Base-by-base conservation (phyloP, 2,888 invertebrate genomes). In the Aleiodes leptofemur region DNA sequence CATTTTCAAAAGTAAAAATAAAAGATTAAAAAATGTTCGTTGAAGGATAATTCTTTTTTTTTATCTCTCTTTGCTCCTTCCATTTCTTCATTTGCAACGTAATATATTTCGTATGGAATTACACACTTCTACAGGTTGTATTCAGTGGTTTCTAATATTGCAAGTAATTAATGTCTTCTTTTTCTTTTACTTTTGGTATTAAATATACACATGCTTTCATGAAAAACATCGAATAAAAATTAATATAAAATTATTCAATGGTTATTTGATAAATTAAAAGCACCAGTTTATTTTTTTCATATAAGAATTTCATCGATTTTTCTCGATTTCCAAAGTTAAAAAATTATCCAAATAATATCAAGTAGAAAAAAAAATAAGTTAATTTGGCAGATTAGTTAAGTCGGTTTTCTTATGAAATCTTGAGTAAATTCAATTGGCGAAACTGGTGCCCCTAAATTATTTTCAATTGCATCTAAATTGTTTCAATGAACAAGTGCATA, bases 111-210 rank as follows among this genome's bases (percentile, higher is more conserved):
- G 50, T 51, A 68, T 68, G 31, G 53, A 68, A 68, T 51, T 68
- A 68, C 50, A 68, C 51, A 68, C 50, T 9, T 51, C 51, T 68
- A 68, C 68, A 68, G 64, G 29, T 68, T 7, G 51, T 68, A 29
- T 68, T 68, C 31, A 68, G 51, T 68, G 68, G 31, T 68, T 51
- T 68, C 51, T 68, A 68, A 51, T 51, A 31, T 68, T 68, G 50
- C 68, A 68, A 29, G 31, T 68, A 14, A 31, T 68, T 68, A 51
- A 68, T 68, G 31, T 51, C 31, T 16, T 16, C 16, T 53, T 53
- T 53, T 53, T 53, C 8, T 53, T 53, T 53, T 14, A 7, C 48
- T 50, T 68, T 68, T 68, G 31, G 51, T 68, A 50, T 68, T 68
- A n/a, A 64, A 23, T 43, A 31, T 68, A 29, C 50, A 68, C 64